Evolutionary conservation across 2,888 invertebrate species (phyloP).

Genomic region (Drosophila lutescens): DNA sequence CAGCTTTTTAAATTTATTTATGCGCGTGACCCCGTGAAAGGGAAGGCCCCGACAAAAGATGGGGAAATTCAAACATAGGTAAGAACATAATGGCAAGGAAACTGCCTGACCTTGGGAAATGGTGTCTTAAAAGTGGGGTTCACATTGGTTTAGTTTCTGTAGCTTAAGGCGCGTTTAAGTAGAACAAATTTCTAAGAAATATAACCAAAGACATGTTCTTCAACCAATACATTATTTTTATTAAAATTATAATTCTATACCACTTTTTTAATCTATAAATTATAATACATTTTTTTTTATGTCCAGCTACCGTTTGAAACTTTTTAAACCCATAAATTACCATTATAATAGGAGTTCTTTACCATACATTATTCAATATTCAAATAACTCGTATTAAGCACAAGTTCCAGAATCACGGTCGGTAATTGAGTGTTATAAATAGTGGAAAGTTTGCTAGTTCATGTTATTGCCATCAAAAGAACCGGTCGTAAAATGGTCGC

Average conservation of each 20-base stretch:
- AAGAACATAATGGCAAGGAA: constrained; percentile 17
- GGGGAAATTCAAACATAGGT: constrained; percentile 10
- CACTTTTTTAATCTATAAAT: too few species aligned
- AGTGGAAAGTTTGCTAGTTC: constrained; percentile 27
- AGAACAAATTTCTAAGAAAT: too few species aligned
- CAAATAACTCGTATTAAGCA: not conserved
- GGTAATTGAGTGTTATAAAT: constrained; percentile 33
- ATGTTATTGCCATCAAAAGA: constrained; percentile 23
- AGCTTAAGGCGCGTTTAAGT: too few species aligned
- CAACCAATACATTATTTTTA: too few species aligned
- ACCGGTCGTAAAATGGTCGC: constrained; percentile 28
- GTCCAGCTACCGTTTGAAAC: too few species aligned
- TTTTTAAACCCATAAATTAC: too few species aligned
- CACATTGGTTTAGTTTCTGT: too few species aligned
- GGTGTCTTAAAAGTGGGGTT: constrained; percentile 2
- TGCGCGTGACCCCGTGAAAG: constrained; percentile 46
- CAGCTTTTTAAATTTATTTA: constrained; percentile 58
- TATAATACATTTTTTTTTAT: too few species aligned
- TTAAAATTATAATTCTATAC: too few species aligned
- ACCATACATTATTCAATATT: not conserved
- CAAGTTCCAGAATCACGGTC: constrained; percentile 10
- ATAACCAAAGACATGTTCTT: too few species aligned
- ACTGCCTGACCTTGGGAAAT: constrained; percentile 19
- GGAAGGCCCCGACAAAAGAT: not conserved
- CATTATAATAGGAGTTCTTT: not conserved